These are phyloP conservation scores for Norana najaformis DNA, from an alignment of 2,888 invertebrate species.

Conservation along the genomic window DNA sequence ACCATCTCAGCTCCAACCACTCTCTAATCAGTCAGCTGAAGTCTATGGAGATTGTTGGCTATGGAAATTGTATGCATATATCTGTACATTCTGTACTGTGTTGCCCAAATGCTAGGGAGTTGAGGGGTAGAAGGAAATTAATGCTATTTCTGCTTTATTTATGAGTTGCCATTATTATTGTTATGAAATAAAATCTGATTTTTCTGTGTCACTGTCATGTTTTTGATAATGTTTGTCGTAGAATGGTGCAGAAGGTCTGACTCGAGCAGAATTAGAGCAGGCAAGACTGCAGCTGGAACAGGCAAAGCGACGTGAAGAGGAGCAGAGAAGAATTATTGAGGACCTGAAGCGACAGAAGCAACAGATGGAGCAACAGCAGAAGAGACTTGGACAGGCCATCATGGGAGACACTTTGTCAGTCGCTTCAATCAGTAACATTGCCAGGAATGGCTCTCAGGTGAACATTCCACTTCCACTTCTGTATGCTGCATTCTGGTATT, in stretches of 20 bases:
- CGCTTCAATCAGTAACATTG: conserved; percentile 27
- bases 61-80: too few species aligned
- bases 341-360: conserved; percentile 35
- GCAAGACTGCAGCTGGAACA: conserved; percentile 34
- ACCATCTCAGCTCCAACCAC: too few species aligned
- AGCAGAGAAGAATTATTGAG: conserved; percentile 34
- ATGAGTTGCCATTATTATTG: neutral
- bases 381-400: neutral
- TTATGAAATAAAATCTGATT: neutral
- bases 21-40: too few species aligned
- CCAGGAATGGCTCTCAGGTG: neutral
- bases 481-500: neutral
- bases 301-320: conserved; percentile 29
- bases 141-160: neutral
- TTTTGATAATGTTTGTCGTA: neutral
- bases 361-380: conserved; percentile 17
- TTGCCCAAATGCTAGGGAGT: too few species aligned
- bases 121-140: neutral
- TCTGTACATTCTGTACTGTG: too few species aligned
- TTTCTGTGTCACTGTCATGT: neutral
- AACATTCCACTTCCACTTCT: neutral
- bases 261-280: conserved; percentile 24
- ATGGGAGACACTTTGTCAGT: neutral
- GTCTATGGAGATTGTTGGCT: too few species aligned
- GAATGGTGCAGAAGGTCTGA: neutral